phyloP scores from a whole-genome alignment of 2,113 vertebrate species.

The Pao palembangensis region DNA sequence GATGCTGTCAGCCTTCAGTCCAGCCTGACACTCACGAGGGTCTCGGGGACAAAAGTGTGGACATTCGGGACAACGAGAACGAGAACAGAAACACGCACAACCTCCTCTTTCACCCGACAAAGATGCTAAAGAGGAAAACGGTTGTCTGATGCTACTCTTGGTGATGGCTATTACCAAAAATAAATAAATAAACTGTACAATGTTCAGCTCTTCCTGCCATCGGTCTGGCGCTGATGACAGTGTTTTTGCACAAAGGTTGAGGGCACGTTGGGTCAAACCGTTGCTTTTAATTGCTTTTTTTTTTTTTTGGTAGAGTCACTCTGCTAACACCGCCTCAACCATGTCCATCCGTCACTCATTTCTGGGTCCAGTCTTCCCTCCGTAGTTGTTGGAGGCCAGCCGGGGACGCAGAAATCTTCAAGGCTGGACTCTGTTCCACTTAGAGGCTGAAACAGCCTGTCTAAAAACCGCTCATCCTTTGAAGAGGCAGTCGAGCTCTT shows the following conservation, averaged over 20 bases:
- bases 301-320: slow-evolving; percentile 15
- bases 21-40: neutral
- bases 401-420: slow-evolving; percentile 11
- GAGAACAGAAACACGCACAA: slow-evolving; percentile 16
- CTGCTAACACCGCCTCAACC: slow-evolving; percentile 1
- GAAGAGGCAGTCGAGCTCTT: slow-evolving; percentile 26
- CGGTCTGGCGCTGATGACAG: slow-evolving; percentile 19
- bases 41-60: slow-evolving; percentile 18
- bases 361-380: slow-evolving; percentile 9
- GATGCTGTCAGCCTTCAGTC: slow-evolving; percentile 14
- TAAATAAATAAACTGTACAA: slow-evolving; percentile 40
- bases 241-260: slow-evolving; percentile 43
- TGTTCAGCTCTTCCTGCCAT: slow-evolving; percentile 35
- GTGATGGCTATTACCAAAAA: slow-evolving; percentile 40
- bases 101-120: slow-evolving; percentile 15
- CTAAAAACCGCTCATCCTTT: slow-evolving; percentile 15
- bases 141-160: slow-evolving; percentile 52
- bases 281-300: neutral
- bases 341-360: slow-evolving; percentile 19
- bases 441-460: slow-evolving; percentile 17
- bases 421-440: slow-evolving; percentile 14
- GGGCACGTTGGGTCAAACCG: slow-evolving; percentile 31
- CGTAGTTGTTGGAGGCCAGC: neutral
- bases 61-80: slow-evolving; percentile 40
- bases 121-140: slow-evolving; percentile 21